Conservation (phyloP, 1,140 invertebrate species). For the Drosophila biarmipes region DNA sequence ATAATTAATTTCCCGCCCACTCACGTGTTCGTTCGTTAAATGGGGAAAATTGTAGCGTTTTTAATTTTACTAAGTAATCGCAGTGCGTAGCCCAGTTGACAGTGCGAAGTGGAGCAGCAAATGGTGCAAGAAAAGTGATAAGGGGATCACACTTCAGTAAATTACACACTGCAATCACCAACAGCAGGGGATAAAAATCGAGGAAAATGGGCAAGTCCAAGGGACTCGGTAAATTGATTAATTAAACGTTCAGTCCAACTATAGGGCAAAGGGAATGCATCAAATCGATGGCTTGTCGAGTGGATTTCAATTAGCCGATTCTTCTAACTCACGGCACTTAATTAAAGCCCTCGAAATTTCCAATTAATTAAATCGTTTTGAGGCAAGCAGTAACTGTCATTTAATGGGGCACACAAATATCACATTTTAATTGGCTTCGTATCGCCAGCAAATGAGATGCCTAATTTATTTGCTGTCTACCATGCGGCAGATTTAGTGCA, state of each 20-base stretch:
- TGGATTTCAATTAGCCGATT: conserved; percentile 59
- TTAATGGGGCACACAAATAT: conserved; percentile 35
- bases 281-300: conserved; percentile 36
- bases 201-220: conserved; percentile 1
- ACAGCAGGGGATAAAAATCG: neutral
- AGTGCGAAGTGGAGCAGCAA: conserved; percentile 24
- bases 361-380: conserved; percentile 70
- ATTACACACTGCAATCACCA: conserved; percentile 20
- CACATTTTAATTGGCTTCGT: conserved; percentile 35
- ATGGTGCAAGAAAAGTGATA: conserved; percentile 31
- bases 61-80: conserved; percentile 76
- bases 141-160: conserved; percentile 19
- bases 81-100: conserved; percentile 41
- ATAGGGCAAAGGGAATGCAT: neutral
- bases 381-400: conserved; percentile 1
- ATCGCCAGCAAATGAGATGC: neutral
- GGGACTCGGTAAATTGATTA: conserved; percentile 5
- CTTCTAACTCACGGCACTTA: conserved; percentile 60
- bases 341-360: conserved; percentile 68
- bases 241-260: conserved; percentile 6
- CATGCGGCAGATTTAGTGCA: neutral
- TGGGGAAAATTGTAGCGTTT: conserved; percentile 35
- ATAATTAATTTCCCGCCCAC: conserved; percentile 35
- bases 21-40: conserved; percentile 8
- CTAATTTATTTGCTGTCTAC: conserved; percentile 11